These are phyloP conservation scores for Gonatopus flavifemur DNA, from an alignment of 1,140 invertebrate genomes.

Conservation along the genomic window DNA sequence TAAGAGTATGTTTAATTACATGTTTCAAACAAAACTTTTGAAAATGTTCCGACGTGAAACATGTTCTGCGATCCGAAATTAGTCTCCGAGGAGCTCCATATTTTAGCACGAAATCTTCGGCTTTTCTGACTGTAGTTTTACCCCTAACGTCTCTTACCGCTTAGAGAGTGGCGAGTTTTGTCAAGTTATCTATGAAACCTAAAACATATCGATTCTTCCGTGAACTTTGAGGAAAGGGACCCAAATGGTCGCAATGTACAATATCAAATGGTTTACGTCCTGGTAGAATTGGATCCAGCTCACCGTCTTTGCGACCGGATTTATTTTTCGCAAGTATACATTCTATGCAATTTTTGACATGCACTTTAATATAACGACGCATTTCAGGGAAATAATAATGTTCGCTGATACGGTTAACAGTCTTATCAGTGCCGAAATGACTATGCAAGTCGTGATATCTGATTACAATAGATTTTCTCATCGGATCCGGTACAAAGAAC, in stretches of 20 bases:
- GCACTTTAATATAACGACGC: constrained; percentile 15
- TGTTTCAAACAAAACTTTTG: constrained; percentile 29
- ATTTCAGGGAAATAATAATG: constrained; percentile 23
- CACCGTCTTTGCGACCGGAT: constrained; percentile 17
- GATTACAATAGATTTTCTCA: not conserved
- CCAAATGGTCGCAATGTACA: constrained; percentile 28
- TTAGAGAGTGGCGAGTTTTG: constrained; percentile 21
- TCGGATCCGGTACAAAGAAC: constrained; percentile 6
- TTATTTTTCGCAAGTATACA: constrained; percentile 23
- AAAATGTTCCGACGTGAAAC: constrained; percentile 3
- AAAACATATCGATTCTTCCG: constrained; percentile 35
- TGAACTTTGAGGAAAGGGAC: constrained; percentile 15
- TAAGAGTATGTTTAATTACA: constrained; percentile 33
- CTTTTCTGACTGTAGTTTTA: not conserved
- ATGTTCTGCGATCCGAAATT: constrained; percentile 4
- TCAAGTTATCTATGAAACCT: constrained; percentile 31
- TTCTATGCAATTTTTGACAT: constrained; percentile 20
- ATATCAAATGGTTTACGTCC: constrained; percentile 11
- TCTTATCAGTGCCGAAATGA: constrained; percentile 13
- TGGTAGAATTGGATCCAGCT: constrained; percentile 20
- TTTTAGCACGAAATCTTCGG: not conserved
- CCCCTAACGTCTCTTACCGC: not conserved
- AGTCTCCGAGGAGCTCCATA: constrained; percentile 8
- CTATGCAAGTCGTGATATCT: constrained; percentile 8
- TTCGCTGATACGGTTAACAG: not conserved